Conservation (phyloP, 2,888 invertebrate species). For the Rotaria socialis region DNA sequence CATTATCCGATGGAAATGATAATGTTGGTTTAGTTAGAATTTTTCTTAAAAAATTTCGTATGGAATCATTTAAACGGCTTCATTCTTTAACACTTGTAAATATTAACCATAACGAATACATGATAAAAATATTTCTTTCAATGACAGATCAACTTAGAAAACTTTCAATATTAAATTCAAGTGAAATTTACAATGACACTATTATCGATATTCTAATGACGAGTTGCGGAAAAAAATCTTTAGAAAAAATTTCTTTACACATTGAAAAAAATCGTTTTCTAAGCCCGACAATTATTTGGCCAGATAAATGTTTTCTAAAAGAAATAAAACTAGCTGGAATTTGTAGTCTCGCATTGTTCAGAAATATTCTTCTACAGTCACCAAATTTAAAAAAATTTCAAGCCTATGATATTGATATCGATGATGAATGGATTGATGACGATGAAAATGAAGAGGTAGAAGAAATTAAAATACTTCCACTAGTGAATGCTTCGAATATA, state of each 20-base stretch:
- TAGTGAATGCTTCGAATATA: neutral
- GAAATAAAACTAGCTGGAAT: neutral
- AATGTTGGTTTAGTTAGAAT: neutral
- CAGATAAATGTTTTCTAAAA: neutral
- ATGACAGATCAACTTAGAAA: neutral
- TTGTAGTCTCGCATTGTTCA: neutral
- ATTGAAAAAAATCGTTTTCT: neutral
- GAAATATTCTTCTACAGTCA: neutral
- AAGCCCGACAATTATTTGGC: neutral
- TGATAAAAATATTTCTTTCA: neutral
- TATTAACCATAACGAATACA: neutral
- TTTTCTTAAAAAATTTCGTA: neutral
- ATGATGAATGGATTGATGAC: neutral
- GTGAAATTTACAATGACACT: neutral
- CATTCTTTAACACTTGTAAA: constrained; percentile 1
- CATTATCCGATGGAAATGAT: neutral
- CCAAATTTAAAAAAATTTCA: neutral
- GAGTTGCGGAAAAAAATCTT: neutral
- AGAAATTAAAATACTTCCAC: neutral
- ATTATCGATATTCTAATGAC: neutral
- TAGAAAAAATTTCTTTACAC: neutral
- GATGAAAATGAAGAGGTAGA: neutral
- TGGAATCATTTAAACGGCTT: neutral
- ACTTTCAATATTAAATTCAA: neutral
- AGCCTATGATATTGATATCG: neutral